Evolutionary conservation across 2,113 vertebrate species (phyloP).

Genomic region (Tachysurus fulvidraco): DNA sequence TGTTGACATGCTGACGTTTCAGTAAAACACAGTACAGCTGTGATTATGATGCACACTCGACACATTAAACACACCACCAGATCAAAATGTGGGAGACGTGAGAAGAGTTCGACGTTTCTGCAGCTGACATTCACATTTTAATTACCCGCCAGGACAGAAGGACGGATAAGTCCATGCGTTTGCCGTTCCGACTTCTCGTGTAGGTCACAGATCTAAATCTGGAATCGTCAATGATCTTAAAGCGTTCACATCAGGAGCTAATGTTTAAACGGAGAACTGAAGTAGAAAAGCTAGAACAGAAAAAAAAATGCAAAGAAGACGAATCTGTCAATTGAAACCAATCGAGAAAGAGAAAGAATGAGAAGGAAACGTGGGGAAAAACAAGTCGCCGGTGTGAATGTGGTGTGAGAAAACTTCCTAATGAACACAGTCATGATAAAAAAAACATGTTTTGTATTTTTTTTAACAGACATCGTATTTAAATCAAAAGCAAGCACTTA

Average conservation of each 20-base stretch:
- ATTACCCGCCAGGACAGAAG: background rate
- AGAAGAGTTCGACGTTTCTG: background rate
- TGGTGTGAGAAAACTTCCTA: background rate
- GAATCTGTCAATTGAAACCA: background rate
- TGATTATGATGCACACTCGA: background rate
- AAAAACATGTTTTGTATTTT: background rate
- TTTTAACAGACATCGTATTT: conserved; percentile 7
- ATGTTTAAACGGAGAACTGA: background rate
- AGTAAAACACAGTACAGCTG: conserved; percentile 10
- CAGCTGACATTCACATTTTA: conserved; percentile 7
- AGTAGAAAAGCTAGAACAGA: background rate
- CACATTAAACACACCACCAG: background rate
- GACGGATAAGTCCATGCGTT: background rate
- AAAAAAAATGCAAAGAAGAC: background rate
- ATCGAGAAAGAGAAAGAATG: no score
- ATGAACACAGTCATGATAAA: no score
- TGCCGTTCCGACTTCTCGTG: background rate
- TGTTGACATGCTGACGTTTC: conserved; percentile 28
- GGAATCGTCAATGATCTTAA: background rate
- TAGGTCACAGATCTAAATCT: background rate
- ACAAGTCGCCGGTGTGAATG: background rate
- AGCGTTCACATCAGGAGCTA: background rate
- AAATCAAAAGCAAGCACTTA: conserved; percentile 3
- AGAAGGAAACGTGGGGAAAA: no score
- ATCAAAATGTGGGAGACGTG: background rate